Percentiles rank a stretch among this genome's conserved stretches.
Evolutionary conservation across 2,888 invertebrate genomes (phyloP).

Genomic region (Epiblema foenella): DNA sequence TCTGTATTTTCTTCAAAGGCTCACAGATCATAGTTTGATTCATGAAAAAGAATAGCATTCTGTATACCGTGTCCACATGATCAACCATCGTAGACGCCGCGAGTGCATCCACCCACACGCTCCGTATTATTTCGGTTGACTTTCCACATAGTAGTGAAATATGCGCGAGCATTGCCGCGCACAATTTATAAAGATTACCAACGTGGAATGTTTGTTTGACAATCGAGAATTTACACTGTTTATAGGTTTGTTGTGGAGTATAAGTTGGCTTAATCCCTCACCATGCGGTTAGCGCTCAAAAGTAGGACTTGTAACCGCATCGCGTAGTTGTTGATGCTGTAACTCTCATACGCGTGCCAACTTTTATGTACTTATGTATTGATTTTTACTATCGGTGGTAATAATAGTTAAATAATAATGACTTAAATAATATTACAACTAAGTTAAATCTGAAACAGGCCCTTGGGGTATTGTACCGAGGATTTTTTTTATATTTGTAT

Average conservation of each 20-base stretch:
- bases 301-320: not conserved
- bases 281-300: not conserved
- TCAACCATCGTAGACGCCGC: conserved; percentile 33
- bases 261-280: not conserved
- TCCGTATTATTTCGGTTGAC: conserved; percentile 58
- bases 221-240: not conserved
- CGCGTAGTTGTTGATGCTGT: not conserved
- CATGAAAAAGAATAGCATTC: too few relatives aligned
- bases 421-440: too few relatives aligned
- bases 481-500: too few relatives aligned
- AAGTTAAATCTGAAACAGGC: too few relatives aligned
- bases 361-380: too few relatives aligned
- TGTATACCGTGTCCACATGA: conserved; percentile 19
- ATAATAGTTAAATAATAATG: too few relatives aligned
- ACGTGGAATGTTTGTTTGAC: not conserved
- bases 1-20: too few relatives aligned
- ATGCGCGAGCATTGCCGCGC: conserved; percentile 54
- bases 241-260: not conserved
- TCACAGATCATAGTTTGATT: too few relatives aligned
- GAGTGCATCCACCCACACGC: conserved; percentile 76
- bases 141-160: conserved; percentile 71
- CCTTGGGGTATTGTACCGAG: too few relatives aligned
- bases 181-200: conserved; percentile 42
- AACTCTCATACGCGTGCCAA: not conserved
- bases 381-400: too few relatives aligned